phyloP scores from a whole-genome alignment of 2,888 invertebrate genomes.

The Lepidocyrtinus sp. region DNA sequence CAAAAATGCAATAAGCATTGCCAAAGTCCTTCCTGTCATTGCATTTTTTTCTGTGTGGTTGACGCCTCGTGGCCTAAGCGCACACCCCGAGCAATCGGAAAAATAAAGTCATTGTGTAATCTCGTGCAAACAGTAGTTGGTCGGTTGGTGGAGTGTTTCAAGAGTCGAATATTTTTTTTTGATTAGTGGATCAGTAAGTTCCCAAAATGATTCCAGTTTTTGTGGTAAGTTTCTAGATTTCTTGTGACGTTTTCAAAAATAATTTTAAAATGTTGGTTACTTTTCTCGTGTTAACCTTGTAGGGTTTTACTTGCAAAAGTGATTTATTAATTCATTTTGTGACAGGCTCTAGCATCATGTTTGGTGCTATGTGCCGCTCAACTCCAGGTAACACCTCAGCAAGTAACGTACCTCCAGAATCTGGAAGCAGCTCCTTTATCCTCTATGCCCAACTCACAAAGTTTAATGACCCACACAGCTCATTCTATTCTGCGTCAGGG shows the following conservation, averaged over 20 bases:
- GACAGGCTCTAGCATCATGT: conserved; percentile 47
- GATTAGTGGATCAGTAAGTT: no score
- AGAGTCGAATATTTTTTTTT: no score
- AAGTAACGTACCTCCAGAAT: background rate
- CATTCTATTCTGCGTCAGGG: conserved; percentile 28
- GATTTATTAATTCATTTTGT: no score
- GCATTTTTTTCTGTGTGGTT: no score
- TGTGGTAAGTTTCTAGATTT: conserved; percentile 28
- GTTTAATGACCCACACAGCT: conserved; percentile 31
- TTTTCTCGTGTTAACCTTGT: no score
- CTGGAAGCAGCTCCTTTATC: background rate
- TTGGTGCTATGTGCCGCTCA: conserved; percentile 50
- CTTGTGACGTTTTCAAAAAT: background rate
- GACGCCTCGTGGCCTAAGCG: no score
- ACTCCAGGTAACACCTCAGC: conserved; percentile 15
- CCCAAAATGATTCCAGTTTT: conserved; percentile 31
- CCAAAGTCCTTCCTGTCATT: conserved; percentile 11
- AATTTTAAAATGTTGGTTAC: background rate
- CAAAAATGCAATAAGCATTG: background rate
- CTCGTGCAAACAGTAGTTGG: no score
- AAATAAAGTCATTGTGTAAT: no score
- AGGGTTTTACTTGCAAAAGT: no score
- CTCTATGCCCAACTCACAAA: conserved; percentile 7
- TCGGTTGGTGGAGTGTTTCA: no score
- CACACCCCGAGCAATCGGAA: no score